Conservation (phyloP, 2,113 vertebrate species). For the Alectura lathami region DNA sequence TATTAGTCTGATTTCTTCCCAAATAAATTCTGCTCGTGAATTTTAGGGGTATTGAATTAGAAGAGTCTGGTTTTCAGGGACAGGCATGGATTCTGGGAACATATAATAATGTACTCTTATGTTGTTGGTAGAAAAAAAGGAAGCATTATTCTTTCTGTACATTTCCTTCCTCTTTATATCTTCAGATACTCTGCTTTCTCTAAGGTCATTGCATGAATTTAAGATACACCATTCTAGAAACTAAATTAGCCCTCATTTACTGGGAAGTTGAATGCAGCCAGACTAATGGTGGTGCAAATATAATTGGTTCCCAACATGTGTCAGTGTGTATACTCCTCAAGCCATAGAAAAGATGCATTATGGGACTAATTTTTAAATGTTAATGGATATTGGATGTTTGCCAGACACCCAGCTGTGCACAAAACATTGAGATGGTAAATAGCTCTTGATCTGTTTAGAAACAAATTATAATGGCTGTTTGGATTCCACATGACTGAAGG, state of each 20-base stretch:
- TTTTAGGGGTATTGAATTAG: slow-evolving; percentile 39
- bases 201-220: slow-evolving; percentile 78
- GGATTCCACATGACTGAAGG: slow-evolving; percentile 78
- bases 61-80: slow-evolving; percentile 32
- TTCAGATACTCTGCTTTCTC: slow-evolving; percentile 59
- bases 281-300: slow-evolving; percentile 79
- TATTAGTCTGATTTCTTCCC: background rate
- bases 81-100: slow-evolving; percentile 21
- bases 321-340: slow-evolving; percentile 77
- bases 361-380: slow-evolving; percentile 87
- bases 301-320: slow-evolving; percentile 83
- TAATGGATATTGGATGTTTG: slow-evolving; percentile 85
- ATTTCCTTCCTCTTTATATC: slow-evolving; percentile 65
- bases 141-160: slow-evolving; percentile 50
- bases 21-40: slow-evolving; percentile 29
- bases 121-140: slow-evolving; percentile 15
- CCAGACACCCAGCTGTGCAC: slow-evolving; percentile 85
- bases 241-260: slow-evolving; percentile 81
- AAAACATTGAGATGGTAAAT: slow-evolving; percentile 84
- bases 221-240: slow-evolving; percentile 78
- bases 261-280: slow-evolving; percentile 77
- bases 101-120: background rate
- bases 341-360: slow-evolving; percentile 82
- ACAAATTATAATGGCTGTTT: slow-evolving; percentile 84
- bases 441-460: slow-evolving; percentile 88